A percentile compares a stretch with the other conserved stretches of the same genome.
phyloP scores from a whole-genome alignment of 2,113 vertebrate genomes.

The Zapornia atra region DNA sequence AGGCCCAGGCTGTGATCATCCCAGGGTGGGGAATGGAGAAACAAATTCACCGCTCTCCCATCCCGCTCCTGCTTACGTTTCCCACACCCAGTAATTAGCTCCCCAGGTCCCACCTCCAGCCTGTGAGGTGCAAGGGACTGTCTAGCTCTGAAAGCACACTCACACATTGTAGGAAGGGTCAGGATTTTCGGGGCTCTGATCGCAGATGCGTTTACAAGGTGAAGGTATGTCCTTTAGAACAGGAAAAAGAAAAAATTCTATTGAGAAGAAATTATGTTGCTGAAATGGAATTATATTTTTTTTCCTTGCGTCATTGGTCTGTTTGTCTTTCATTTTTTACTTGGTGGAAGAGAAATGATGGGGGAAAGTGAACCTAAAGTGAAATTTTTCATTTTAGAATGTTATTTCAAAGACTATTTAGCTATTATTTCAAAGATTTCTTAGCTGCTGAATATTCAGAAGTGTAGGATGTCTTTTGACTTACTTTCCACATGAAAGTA shows the following conservation, averaged over 20 bases:
- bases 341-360: not conserved
- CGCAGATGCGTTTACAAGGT: not conserved
- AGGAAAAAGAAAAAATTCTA: not conserved
- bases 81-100: not conserved
- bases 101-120: not conserved
- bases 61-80: not conserved
- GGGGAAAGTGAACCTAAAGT: not conserved
- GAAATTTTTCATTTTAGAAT: not conserved
- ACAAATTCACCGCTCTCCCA: not conserved
- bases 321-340: not conserved
- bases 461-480: not conserved
- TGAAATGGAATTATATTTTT: not conserved
- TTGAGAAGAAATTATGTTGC: not conserved
- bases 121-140: not conserved
- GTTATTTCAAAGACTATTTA: not conserved
- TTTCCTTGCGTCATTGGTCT: not conserved
- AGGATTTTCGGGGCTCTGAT: rapidly evolving
- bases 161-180: rapidly evolving
- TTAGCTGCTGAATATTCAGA: not conserved
- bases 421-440: not conserved
- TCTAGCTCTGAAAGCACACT: not conserved
- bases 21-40: not conserved
- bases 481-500: not conserved
- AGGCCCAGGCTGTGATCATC: not conserved
- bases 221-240: not conserved